Conservation (phyloP, 2,113 vertebrate genomes). For the Callospermophilus lateralis region DNA sequence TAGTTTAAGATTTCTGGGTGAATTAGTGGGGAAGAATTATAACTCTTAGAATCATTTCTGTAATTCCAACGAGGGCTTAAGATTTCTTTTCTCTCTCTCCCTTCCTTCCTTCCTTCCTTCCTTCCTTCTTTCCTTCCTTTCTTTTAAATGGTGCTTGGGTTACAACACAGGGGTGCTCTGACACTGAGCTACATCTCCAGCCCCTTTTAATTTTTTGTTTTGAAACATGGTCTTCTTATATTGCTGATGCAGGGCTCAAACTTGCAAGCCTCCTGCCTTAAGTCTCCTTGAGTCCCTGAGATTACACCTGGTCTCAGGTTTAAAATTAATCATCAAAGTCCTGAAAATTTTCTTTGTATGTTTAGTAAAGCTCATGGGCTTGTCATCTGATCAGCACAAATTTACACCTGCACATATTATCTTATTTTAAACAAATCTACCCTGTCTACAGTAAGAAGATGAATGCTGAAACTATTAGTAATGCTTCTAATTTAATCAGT, state of each 20-base stretch:
- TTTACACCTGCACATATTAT: background rate
- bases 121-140: too few relatives aligned
- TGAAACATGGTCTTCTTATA: too few relatives aligned
- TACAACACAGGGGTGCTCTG: too few relatives aligned
- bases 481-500: background rate
- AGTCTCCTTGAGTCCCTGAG: too few relatives aligned
- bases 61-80: background rate
- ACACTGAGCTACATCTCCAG: too few relatives aligned
- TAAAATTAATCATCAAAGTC: background rate
- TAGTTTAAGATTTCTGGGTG: background rate
- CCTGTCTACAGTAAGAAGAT: background rate
- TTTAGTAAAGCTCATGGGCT: background rate
- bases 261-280: too few relatives aligned
- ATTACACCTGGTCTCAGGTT: background rate
- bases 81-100: fast-evolving
- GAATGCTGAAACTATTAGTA: background rate
- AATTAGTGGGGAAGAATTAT: background rate
- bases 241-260: too few relatives aligned
- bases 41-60: background rate
- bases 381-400: background rate
- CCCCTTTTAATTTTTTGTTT: too few relatives aligned
- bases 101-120: too few relatives aligned
- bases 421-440: background rate
- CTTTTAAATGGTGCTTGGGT: too few relatives aligned
- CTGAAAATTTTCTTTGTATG: background rate